Conservation (phyloP, 2,113 vertebrate species). For the Mesembrinibis cayennensis region DNA sequence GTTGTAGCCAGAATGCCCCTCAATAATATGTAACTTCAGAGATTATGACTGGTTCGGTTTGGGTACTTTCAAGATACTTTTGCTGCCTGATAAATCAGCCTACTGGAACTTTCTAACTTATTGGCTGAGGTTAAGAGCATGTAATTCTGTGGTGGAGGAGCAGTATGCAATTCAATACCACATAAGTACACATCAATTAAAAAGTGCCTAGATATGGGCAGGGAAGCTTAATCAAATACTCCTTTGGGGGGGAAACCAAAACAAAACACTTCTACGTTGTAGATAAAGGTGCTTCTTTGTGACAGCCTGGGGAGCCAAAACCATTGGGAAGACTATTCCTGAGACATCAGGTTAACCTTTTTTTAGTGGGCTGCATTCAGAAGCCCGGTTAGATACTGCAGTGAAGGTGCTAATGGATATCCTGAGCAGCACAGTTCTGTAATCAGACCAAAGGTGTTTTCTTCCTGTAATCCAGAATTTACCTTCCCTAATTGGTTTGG, state of each 20-base stretch:
- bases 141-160: neutral
- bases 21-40: neutral
- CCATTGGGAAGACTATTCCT: neutral
- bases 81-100: neutral
- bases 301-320: neutral
- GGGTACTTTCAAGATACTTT: neutral
- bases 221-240: neutral
- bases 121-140: constrained; percentile 5
- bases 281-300: neutral
- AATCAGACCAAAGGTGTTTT: neutral
- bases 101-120: neutral
- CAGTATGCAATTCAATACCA: neutral
- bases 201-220: neutral
- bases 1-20: neutral
- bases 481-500: neutral
- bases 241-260: neutral
- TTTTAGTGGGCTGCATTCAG: neutral
- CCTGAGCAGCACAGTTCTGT: neutral
- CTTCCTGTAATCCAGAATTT: neutral
- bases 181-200: neutral
- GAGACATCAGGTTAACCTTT: neutral
- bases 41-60: neutral
- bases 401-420: neutral
- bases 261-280: neutral
- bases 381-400: neutral